Percentiles rank a stretch among this genome's conserved stretches.
Evolutionary conservation across 2,888 invertebrate species (phyloP).

Genomic region (Arge pagana): DNA sequence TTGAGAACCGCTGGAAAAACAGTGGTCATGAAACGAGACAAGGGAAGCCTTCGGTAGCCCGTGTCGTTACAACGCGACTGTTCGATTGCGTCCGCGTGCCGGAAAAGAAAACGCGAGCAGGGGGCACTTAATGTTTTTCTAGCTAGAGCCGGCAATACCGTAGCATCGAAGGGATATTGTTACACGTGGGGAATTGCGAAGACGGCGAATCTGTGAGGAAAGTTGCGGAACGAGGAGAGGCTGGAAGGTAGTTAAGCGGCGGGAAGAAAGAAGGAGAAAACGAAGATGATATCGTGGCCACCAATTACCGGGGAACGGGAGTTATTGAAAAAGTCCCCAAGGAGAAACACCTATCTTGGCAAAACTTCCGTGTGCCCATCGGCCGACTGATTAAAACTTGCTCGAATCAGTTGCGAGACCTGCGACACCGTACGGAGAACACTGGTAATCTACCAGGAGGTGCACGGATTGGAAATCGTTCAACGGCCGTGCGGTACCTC

Average conservation of each 20-base stretch:
- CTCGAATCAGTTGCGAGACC: too few relatives aligned
- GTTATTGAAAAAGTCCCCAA: conserved; percentile 56
- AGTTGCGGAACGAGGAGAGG: conserved; percentile 36
- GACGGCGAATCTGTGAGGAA: conserved; percentile 34
- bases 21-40: conserved; percentile 45
- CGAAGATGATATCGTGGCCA: conserved; percentile 46
- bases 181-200: conserved; percentile 54
- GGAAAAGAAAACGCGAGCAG: background rate
- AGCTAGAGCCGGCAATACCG: conserved; percentile 52
- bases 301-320: conserved; percentile 53
- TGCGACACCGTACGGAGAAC: background rate
- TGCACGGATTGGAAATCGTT: too few relatives aligned
- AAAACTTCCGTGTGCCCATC: conserved; percentile 28
- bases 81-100: conserved; percentile 37
- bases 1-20: conserved; percentile 39
- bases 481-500: background rate
- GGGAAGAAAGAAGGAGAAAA: conserved; percentile 14
- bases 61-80: conserved; percentile 29
- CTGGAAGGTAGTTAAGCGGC: conserved; percentile 18
- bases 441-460: background rate
- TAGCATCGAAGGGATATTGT: conserved; percentile 52
- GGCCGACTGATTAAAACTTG: conserved; percentile 54
- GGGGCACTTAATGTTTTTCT: conserved; percentile 55
- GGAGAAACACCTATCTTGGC: conserved; percentile 43
- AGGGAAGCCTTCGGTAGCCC: conserved; percentile 41